Conservation (phyloP, 2,888 invertebrate genomes). For the Drosophila pegasa region DNA sequence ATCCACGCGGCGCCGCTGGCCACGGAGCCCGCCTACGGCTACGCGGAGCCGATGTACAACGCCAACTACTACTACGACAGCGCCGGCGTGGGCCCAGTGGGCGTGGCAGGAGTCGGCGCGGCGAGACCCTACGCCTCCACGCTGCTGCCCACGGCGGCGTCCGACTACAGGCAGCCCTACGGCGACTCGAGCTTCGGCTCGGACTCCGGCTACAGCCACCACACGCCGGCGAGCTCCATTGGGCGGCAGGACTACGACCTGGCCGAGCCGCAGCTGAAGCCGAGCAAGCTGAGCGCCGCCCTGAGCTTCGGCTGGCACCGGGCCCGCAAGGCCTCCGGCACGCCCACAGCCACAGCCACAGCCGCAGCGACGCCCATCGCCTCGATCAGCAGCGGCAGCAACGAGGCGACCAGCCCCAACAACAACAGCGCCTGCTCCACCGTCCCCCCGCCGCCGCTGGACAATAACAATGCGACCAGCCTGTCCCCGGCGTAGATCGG, state of each 20-base stretch:
- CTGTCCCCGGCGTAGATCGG: conserved; percentile 62
- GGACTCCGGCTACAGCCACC: conserved; percentile 93
- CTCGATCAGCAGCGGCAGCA: conserved; percentile 36
- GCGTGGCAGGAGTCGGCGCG: neutral
- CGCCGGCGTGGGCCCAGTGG: conserved; percentile 75
- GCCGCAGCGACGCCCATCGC: conserved; percentile 11
- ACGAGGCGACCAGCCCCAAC: conserved; percentile 78
- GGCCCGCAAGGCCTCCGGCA: conserved; percentile 30
- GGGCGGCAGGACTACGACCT: conserved; percentile 82
- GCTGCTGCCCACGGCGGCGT: conserved; percentile 32
- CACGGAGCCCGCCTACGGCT: conserved; percentile 83
- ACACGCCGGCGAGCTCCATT: conserved; percentile 84
- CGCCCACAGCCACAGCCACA: neutral
- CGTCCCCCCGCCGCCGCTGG: conserved; percentile 75
- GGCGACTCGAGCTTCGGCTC: conserved; percentile 92
- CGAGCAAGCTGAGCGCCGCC: conserved; percentile 80
- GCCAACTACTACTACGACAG: conserved; percentile 91
- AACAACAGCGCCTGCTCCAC: conserved; percentile 76
- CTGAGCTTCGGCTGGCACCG: conserved; percentile 82
- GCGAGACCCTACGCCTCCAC: conserved; percentile 70
- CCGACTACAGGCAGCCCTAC: conserved; percentile 77
- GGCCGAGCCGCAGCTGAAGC: conserved; percentile 55
- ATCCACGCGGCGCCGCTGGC: conserved; percentile 77
- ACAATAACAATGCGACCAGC: conserved; percentile 64
- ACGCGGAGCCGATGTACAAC: conserved; percentile 90